Evolutionary conservation across 2,888 invertebrate genomes (phyloP).

Genomic region (Synergus gifuensis): DNA sequence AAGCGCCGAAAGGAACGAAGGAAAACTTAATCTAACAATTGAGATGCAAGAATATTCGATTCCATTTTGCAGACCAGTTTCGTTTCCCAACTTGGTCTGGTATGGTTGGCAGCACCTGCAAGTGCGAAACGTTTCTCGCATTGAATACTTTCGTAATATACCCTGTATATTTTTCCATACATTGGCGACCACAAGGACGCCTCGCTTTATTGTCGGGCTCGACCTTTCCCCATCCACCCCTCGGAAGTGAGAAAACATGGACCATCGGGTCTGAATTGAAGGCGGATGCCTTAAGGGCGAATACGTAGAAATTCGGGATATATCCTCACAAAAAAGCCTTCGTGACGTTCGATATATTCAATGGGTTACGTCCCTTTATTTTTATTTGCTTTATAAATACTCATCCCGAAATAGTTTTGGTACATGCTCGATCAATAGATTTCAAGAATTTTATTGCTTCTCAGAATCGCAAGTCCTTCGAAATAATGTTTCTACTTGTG

Average conservation of each 20-base stretch:
- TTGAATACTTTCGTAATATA: slow-evolving; percentile 42
- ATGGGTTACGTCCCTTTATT: slow-evolving; percentile 14
- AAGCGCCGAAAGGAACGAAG: background rate
- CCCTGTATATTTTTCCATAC: slow-evolving; percentile 41
- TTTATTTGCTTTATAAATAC: slow-evolving; percentile 24
- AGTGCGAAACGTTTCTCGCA: slow-evolving; percentile 35
- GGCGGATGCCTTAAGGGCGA: slow-evolving; percentile 15
- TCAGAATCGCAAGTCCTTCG: too few relatives aligned
- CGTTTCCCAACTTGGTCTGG: slow-evolving; percentile 17
- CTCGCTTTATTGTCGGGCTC: slow-evolving; percentile 29
- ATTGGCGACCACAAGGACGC: slow-evolving; percentile 39
- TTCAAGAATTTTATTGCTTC: background rate
- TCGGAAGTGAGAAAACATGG: slow-evolving; percentile 37
- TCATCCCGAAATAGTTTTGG: background rate
- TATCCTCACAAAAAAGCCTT: slow-evolving; percentile 9
- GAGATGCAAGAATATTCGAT: slow-evolving; percentile 35
- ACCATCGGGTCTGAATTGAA: slow-evolving; percentile 32
- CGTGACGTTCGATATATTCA: slow-evolving; percentile 14
- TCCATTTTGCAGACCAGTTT: slow-evolving; percentile 36
- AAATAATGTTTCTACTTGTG: too few relatives aligned
- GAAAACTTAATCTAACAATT: slow-evolving; percentile 35
- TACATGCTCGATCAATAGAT: background rate
- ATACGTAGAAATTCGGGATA: slow-evolving; percentile 7
- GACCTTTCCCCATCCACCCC: slow-evolving; percentile 33
- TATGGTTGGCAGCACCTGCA: slow-evolving; percentile 23